phyloP scores from a whole-genome alignment of 2,888 invertebrate species.

The Trichopoda pennipes region DNA sequence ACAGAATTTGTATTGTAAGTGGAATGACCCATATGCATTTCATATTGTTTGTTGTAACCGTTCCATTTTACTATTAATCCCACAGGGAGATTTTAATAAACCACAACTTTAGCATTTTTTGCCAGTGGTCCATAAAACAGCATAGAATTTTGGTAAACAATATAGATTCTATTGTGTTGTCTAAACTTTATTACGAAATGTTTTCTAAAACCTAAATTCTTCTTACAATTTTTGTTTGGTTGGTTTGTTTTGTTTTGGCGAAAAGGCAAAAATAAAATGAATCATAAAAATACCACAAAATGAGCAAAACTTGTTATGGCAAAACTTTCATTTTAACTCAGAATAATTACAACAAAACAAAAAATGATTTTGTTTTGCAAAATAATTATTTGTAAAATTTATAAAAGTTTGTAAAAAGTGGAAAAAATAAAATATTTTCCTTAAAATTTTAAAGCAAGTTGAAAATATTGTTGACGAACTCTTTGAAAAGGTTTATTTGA shows the following conservation, averaged over 20 bases:
- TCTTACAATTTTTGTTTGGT: slow-evolving; percentile 15
- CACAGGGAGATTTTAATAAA: slow-evolving; percentile 65
- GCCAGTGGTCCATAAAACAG: slow-evolving; percentile 18
- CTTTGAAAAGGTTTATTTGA: too few relatives aligned
- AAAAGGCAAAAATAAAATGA: slow-evolving; percentile 36
- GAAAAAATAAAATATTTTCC: too few relatives aligned
- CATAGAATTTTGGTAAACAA: background rate
- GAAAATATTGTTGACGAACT: too few relatives aligned
- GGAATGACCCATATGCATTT: too few relatives aligned
- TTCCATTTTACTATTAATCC: slow-evolving; percentile 48
- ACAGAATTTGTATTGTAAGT: too few relatives aligned
- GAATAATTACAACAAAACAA: too few relatives aligned
- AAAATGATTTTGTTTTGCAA: too few relatives aligned
- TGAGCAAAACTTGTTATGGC: background rate
- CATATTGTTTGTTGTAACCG: too few relatives aligned
- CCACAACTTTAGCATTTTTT: slow-evolving; percentile 64
- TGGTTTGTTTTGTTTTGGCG: background rate
- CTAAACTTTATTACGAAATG: slow-evolving; percentile 34
- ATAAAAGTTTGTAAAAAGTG: too few relatives aligned
- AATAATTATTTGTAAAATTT: too few relatives aligned
- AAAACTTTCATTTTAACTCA: background rate
- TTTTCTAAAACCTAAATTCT: slow-evolving; percentile 37
- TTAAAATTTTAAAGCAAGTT: too few relatives aligned
- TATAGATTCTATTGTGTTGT: slow-evolving; percentile 31
- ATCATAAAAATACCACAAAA: slow-evolving; percentile 59